Conservation (phyloP, 2,797 vertebrate genomes). For the Pangasius macronema region DNA sequence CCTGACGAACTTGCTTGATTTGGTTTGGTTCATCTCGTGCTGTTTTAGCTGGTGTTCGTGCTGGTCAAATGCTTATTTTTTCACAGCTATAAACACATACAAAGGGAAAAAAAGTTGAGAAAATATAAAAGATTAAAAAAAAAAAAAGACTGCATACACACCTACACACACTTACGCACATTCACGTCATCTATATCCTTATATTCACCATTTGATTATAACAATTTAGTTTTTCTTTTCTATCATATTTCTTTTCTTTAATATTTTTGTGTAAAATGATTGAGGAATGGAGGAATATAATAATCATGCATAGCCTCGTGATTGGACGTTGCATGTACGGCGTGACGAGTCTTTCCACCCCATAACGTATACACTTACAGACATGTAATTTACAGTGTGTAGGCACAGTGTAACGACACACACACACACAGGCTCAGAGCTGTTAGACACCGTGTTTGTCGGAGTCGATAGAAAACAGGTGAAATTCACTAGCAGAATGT, state of each 20-base stretch:
- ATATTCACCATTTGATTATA: neutral
- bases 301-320: neutral
- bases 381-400: neutral
- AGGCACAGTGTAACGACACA: neutral
- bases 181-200: neutral
- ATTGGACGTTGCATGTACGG: neutral
- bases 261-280: neutral
- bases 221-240: neutral
- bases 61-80: neutral
- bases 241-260: neutral
- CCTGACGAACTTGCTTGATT: neutral
- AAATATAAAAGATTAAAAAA: neutral
- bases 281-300: too few species aligned
- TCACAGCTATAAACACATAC: neutral
- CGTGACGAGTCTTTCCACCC: neutral
- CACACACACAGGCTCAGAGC: neutral
- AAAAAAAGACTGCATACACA: neutral
- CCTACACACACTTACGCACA: slow-evolving; percentile 17
- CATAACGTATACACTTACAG: neutral
- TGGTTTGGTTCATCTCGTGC: neutral
- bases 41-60: neutral
- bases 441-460: neutral
- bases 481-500: neutral
- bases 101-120: neutral
- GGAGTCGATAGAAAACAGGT: neutral